Evolutionary conservation across 2,888 invertebrate species (phyloP), one percentile per base, ranked within the genome.

Genomic region (Pseudococcus viburni): DNA sequence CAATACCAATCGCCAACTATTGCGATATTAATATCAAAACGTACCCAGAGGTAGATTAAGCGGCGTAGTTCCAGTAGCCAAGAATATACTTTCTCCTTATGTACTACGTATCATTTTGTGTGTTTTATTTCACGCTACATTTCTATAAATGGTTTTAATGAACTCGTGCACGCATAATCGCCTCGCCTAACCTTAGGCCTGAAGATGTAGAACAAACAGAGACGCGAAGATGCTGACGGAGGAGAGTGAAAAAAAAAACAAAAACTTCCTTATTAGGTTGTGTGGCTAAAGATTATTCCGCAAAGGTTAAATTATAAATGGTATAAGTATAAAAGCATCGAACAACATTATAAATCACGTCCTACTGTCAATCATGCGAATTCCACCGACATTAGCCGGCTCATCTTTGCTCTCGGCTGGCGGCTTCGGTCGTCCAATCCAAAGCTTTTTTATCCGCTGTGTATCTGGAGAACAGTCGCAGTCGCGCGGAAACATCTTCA

Each of bases 271-370:
- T 87, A 87, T 87, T 87, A 87, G 87, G 87, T 55, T 87, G 19
- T 55, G 42, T 87, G 19, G 80, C 86, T 48, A 55, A 80, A 87
- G 87, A 87, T 87, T 80, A 87, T 87, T 87, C 87, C 87, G n/a
- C 87, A 87, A 87, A 87, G 87, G 87, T 87, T 87, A 87, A 86
- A 86, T 86, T 86, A 86, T 86, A 86, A 86, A 86, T 86, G 86
- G 87, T 73, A 87, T 87, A 80, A 77, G 87, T 87, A 80, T 87
- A 80, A 87, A 87, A 87, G 48, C 87, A 80, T 80, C 55, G 55
- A 87, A 87, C 87, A 87, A 87, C 87, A 87, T 87, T 87, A 87
- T 87, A 87, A 87, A 87, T 87, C 87, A 87, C 87, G 87, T 87
- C 87, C 80, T 87, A 51, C 87, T 87, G 87, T 87, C 87, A 87